phyloP scores from a whole-genome alignment of 2,888 invertebrate genomes.

The Polymixis lichenea region DNA sequence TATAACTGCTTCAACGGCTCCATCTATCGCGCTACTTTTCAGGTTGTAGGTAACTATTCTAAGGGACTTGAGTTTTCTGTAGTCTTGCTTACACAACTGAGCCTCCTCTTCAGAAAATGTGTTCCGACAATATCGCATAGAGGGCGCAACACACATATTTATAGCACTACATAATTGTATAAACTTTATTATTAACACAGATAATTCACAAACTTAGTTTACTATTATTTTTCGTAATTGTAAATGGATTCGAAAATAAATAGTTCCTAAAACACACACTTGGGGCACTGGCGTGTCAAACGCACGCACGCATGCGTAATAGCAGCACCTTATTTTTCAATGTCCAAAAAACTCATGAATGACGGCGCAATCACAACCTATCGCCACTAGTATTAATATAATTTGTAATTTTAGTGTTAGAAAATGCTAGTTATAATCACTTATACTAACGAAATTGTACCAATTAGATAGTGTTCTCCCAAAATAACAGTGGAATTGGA shows the following conservation, averaged over 20 bases:
- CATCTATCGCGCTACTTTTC: constrained; percentile 30
- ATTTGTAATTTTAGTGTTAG: constrained; percentile 81
- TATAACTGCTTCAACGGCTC: constrained; percentile 23
- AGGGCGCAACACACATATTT: constrained; percentile 35
- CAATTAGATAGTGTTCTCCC: constrained; percentile 87
- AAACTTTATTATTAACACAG: background rate
- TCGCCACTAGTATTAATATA: constrained; percentile 80
- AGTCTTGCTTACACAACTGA: background rate
- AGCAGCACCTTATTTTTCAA: constrained; percentile 79
- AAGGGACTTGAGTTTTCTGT: background rate
- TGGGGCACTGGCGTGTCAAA: constrained; percentile 68
- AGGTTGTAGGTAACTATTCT: background rate
- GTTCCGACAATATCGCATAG: constrained; percentile 8
- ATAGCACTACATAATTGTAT: background rate
- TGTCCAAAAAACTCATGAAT: constrained; percentile 87
- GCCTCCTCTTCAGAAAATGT: background rate
- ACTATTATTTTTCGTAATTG: background rate
- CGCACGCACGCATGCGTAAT: constrained; percentile 83
- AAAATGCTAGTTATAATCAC: constrained; percentile 84
- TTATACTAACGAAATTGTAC: constrained; percentile 80
- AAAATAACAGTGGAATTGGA: constrained; percentile 75
- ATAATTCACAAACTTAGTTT: background rate
- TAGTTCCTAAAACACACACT: constrained; percentile 60
- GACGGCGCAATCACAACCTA: constrained; percentile 83
- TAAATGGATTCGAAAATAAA: background rate